Conservation (phyloP, 2,888 invertebrate species). For the Teinopalpus imperialis region DNA sequence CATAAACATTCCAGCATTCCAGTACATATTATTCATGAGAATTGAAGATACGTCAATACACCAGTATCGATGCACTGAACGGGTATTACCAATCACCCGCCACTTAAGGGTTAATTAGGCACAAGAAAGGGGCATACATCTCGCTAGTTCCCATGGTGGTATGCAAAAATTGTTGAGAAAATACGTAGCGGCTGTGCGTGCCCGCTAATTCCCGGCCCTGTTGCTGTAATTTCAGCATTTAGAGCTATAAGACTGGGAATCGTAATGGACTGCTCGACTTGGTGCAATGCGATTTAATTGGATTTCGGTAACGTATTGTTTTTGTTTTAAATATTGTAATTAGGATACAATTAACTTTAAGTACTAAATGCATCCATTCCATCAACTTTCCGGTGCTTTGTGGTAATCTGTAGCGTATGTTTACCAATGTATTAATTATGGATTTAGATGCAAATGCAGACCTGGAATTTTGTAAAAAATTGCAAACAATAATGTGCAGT, state of each 20-base stretch:
- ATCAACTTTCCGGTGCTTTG: too few relatives aligned
- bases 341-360: too few relatives aligned
- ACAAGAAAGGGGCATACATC: conserved; percentile 43
- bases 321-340: neutral
- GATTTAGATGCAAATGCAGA: too few relatives aligned
- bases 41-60: conserved; percentile 21
- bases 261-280: conserved; percentile 26
- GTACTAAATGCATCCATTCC: too few relatives aligned
- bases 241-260: conserved; percentile 55
- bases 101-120: conserved; percentile 62
- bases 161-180: conserved; percentile 81
- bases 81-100: conserved; percentile 48
- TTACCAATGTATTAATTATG: too few relatives aligned
- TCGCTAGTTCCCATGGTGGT: conserved; percentile 70
- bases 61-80: conserved; percentile 38
- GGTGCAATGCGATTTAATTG: conserved; percentile 13
- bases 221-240: conserved; percentile 69
- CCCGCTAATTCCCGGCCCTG: conserved; percentile 56
- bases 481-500: too few relatives aligned
- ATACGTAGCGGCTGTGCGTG: conserved; percentile 59
- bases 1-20: conserved; percentile 21
- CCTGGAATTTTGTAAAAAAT: too few relatives aligned
- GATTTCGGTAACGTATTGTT: conserved; percentile 1
- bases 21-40: conserved; percentile 22
- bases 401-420: too few relatives aligned